Base-by-base conservation (phyloP, 2,797 vertebrate genomes). In the Poecilia picta region DNA sequence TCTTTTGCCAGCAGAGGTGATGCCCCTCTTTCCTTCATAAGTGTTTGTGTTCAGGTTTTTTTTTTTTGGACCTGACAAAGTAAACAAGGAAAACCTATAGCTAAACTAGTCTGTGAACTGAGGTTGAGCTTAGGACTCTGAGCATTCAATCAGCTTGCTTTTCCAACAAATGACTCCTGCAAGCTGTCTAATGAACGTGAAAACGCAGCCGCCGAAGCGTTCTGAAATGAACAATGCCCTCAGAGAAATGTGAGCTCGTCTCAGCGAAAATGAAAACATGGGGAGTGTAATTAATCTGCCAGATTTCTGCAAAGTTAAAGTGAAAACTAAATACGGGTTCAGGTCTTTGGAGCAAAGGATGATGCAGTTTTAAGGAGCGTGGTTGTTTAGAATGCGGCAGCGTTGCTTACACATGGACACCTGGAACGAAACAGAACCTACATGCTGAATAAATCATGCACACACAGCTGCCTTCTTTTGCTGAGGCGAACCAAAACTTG, bases 371-470 rank as follows among this genome's bases (percentile, higher is more conserved):
- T n/a, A 39, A 62, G 36, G 71, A 39, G 57, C 8, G 87, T 28
- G 79, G 76, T 87, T 85, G 83, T 88, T 90, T 90, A 83, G 88
- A 87, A 85, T 91, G 81, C 83, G 83, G 81, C 86, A 88, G 78
- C 59, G 83, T 94, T 94, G 89, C 91, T 94, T 93, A 94, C 93
- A 93, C 82, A 85, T 89, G 80, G 80, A 80, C 79, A 82, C 88
- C 86, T 76, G 88, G 62, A 85, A 85, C 49, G 91, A 92, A 93
- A 93, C 90, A 89, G 90, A 94, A 93, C 86, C 92, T 85, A 46
- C 39, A 5, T n/a, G 11, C 79, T 95, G 81, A 94, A 95, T 95
- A 93, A 95, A 89, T 90, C 84, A 95, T 95, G 87, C 92, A 81
- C 83, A 47, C 84, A 83, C 88, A 91, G 89, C 84, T 89, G 91